These are phyloP conservation scores for Neopelma chrysocephalum DNA, from an alignment of 2,797 vertebrate genomes.

Conservation along the genomic window DNA sequence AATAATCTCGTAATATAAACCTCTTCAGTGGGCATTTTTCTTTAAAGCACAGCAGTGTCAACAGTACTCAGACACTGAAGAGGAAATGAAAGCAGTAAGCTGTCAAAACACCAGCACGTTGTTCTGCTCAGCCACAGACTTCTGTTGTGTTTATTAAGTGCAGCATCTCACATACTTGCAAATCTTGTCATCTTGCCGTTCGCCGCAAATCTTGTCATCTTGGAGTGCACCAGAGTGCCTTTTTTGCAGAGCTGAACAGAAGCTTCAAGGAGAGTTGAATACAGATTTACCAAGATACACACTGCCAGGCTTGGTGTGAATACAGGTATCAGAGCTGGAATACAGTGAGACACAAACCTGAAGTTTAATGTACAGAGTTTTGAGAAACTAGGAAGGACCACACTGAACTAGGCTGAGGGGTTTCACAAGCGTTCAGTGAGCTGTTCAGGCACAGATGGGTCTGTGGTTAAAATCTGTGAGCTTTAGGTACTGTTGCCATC, in stretches of 20 bases:
- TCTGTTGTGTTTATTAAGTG: slow-evolving; percentile 18
- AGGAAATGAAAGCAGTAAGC: slow-evolving; percentile 37
- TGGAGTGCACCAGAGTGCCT: background rate
- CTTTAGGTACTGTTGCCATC: background rate
- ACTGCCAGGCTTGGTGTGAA: slow-evolving; percentile 78
- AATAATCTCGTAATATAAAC: background rate
- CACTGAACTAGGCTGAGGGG: background rate
- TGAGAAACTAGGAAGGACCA: background rate
- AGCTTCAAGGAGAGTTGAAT: background rate
- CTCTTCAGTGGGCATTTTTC: background rate
- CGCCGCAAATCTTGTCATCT: background rate
- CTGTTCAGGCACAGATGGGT: background rate
- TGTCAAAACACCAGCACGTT: background rate
- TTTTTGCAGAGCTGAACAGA: background rate
- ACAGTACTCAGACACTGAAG: background rate
- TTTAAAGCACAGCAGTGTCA: background rate
- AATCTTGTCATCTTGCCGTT: background rate
- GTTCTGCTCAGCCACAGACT: background rate
- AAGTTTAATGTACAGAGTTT: background rate
- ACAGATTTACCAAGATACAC: slow-evolving; percentile 76
- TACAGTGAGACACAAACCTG: background rate
- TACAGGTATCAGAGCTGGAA: slow-evolving; percentile 81
- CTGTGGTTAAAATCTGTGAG: background rate
- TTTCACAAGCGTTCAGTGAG: background rate
- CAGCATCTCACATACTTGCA: slow-evolving; percentile 24